Base-by-base conservation (phyloP, 2,888 invertebrate species). In the Dioctria rufipes region DNA sequence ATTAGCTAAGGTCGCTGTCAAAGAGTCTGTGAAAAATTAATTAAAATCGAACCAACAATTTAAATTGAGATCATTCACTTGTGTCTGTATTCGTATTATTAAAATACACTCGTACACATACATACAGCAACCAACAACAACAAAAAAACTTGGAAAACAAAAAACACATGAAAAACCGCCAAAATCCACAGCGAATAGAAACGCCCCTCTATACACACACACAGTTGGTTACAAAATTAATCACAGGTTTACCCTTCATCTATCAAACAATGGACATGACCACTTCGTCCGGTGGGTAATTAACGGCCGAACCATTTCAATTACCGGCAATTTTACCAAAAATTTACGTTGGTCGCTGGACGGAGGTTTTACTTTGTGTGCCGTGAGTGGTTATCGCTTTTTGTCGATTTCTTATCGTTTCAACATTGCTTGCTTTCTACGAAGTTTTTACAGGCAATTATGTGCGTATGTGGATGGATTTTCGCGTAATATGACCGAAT, bases 301-400 rank as follows among this genome's bases (percentile, higher is more conserved):
- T 77, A 63, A 49, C n/a, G 63, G 63, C 6, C 40, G 63, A 51
- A 77, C 63, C 63, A 63, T 63, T 77, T 77, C 77, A 77, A 77
- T 77, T 77, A 77, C 46, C 63, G 46, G 37, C 63, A 75, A 77
- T 77, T 77, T 77, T 77, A 25, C 25, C 75, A 25, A 60, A 63
- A 61, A 77, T 77, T 61, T 63, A 43, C 13, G 42, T 61, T 9
- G 49, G 25, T 37, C 60, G 51, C 11, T 58, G 39, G 58, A 51
- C 49, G 75, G 46, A 43, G 13, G 40, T 75, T 2, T 60, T 61
- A 11, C 25, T 60, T 61, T 75, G 13, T 43, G 13, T n/a, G 40
- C 25, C 6, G 11, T 5, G 73, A 37, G 3, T 46, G 63, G 5
- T 43, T 13, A 13, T 43, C 46, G 43, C 13, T 65, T 65, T 40